Conservation (phyloP, 1,140 invertebrate genomes). For the Ips typographus region DNA sequence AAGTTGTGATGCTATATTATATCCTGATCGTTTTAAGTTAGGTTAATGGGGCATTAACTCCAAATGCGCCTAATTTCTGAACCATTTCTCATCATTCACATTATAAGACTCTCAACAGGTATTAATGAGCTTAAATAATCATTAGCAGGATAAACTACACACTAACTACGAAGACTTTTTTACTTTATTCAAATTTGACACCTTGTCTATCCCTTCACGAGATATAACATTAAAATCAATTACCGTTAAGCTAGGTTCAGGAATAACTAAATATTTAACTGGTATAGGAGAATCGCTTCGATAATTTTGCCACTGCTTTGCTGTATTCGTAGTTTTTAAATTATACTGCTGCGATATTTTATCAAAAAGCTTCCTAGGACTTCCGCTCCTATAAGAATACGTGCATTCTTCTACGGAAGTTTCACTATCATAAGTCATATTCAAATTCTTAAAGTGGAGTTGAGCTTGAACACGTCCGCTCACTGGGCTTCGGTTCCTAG, state of each 20-base stretch:
- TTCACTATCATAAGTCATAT: slow-evolving; percentile 59
- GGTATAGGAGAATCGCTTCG: slow-evolving; percentile 39
- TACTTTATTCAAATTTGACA: slow-evolving; percentile 33
- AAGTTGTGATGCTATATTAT: no score
- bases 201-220: slow-evolving; percentile 49
- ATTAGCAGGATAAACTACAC: no score
- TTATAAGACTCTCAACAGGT: no score
- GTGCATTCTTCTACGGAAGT: slow-evolving; percentile 53
- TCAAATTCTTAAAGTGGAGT: slow-evolving; percentile 61
- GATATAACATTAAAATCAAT: slow-evolving; percentile 73
- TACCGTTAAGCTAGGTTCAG: slow-evolving; percentile 65
- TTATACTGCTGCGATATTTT: slow-evolving; percentile 40
- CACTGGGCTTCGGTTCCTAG: slow-evolving; percentile 55
- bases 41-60: no score
- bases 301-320: slow-evolving; percentile 40
- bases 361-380: slow-evolving; percentile 39
- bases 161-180: not conserved
- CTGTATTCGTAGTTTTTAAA: slow-evolving; percentile 37
- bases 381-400: slow-evolving; percentile 40
- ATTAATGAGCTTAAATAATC: no score
- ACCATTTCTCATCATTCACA: no score
- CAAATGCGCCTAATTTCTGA: no score
- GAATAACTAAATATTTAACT: slow-evolving; percentile 51
- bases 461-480: slow-evolving; percentile 60
- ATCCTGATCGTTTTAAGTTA: no score